These are phyloP conservation scores for Meiosimyza decipiens DNA, from an alignment of 2,888 invertebrate species.

Conservation along the genomic window DNA sequence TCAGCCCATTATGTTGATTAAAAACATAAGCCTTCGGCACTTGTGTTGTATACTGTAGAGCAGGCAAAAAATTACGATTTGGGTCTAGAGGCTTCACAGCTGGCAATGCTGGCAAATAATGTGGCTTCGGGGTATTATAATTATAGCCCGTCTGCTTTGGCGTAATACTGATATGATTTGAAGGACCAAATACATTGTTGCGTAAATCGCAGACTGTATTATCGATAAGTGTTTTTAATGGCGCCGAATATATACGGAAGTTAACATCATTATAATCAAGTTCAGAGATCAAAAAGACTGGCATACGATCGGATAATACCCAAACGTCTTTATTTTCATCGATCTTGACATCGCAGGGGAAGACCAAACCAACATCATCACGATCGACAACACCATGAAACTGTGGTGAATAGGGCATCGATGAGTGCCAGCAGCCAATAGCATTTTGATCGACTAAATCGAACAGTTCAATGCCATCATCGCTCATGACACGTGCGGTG, in stretches of 20 bases:
- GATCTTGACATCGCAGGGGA: slow-evolving; percentile 84
- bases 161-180: slow-evolving; percentile 52
- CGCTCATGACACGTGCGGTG: slow-evolving; percentile 80
- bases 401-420: slow-evolving; percentile 73
- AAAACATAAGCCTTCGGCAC: slow-evolving; percentile 64
- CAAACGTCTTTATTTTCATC: slow-evolving; percentile 78
- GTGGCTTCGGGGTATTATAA: slow-evolving; percentile 17
- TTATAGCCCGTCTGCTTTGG: slow-evolving; percentile 46
- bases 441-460: slow-evolving; percentile 84
- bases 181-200: slow-evolving; percentile 56
- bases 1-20: slow-evolving; percentile 65
- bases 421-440: slow-evolving; percentile 84
- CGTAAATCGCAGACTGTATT: slow-evolving; percentile 79
- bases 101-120: background rate
- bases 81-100: slow-evolving; percentile 30
- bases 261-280: slow-evolving; percentile 82
- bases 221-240: slow-evolving; percentile 73
- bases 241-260: slow-evolving; percentile 79
- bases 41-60: slow-evolving; percentile 38
- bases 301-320: slow-evolving; percentile 87
- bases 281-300: slow-evolving; percentile 76
- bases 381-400: slow-evolving; percentile 78
- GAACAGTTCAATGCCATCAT: slow-evolving; percentile 80
- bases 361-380: slow-evolving; percentile 80
- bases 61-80: slow-evolving; percentile 44